Conservation (phyloP, 1,140 invertebrate species). For the Ceratina calcarata region DNA sequence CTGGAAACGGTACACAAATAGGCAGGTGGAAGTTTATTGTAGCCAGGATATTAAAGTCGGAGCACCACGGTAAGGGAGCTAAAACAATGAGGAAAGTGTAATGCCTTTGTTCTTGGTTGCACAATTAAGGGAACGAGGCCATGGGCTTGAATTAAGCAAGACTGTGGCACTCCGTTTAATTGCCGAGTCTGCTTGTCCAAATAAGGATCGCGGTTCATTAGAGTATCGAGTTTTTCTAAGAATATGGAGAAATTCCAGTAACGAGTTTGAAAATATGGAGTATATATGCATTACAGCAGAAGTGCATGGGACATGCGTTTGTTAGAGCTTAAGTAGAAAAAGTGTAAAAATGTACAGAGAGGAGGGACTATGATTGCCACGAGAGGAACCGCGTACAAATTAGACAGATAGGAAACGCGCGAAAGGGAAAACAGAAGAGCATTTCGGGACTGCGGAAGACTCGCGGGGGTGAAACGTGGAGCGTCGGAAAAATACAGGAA, state of each 20-base stretch:
- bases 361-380: neutral
- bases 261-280: no score
- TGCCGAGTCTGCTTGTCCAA: neutral
- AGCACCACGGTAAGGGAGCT: neutral
- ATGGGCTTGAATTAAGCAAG: neutral
- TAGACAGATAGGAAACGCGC: constrained; percentile 3
- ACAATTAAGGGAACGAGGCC: neutral
- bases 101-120: constrained; percentile 19
- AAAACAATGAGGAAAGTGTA: constrained; percentile 10
- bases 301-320: no score
- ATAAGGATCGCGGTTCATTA: neutral
- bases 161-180: neutral
- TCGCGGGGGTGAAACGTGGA: neutral
- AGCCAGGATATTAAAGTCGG: neutral
- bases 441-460: neutral
- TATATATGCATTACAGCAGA: no score
- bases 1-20: neutral
- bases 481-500: constrained; percentile 41
- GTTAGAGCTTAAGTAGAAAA: neutral
- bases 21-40: neutral
- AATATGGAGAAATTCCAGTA: no score
- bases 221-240: no score
- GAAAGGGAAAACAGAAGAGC: constrained; percentile 17
- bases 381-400: neutral
- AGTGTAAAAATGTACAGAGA: neutral